These are phyloP conservation scores for Trematocara nigrifrons DNA, from an alignment of 2,113 vertebrate genomes.

Conservation along the genomic window DNA sequence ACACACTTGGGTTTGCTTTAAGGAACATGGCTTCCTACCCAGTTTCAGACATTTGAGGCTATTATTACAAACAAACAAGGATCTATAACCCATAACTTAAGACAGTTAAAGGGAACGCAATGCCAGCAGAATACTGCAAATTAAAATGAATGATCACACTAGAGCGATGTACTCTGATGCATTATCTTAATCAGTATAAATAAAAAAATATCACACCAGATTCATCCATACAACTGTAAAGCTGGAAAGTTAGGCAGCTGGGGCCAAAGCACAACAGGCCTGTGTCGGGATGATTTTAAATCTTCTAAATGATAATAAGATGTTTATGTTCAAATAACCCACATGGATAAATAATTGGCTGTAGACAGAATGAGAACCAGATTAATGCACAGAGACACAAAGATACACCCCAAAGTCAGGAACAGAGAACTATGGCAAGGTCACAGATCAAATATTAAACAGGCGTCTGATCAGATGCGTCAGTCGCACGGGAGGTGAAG, in stretches of 20 bases:
- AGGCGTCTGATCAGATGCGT: neutral
- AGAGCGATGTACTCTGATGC: slow-evolving; percentile 49
- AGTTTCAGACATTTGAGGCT: neutral
- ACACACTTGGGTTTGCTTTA: neutral
- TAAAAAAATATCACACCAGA: slow-evolving; percentile 88
- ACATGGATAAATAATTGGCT: slow-evolving; percentile 1
- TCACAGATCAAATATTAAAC: neutral
- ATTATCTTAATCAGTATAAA: slow-evolving; percentile 75
- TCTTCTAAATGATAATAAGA: neutral
- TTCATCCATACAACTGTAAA: slow-evolving; percentile 69
- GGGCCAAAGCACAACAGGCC: neutral
- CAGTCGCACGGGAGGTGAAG: neutral
- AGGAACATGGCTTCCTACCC: neutral
- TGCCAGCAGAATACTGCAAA: slow-evolving; percentile 36
- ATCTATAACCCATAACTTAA: neutral
- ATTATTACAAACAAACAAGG: neutral
- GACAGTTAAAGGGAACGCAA: neutral
- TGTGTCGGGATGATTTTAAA: neutral
- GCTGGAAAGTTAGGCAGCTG: slow-evolving; percentile 2
- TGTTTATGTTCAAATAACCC: neutral
- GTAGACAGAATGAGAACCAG: neutral
- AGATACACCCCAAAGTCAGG: neutral
- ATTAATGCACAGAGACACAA: neutral
- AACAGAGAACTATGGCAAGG: neutral
- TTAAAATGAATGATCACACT: slow-evolving; percentile 32